Base-by-base conservation (phyloP, 35 echinoderm and acorn worm species). In the Eucidaris tribuloides region DNA sequence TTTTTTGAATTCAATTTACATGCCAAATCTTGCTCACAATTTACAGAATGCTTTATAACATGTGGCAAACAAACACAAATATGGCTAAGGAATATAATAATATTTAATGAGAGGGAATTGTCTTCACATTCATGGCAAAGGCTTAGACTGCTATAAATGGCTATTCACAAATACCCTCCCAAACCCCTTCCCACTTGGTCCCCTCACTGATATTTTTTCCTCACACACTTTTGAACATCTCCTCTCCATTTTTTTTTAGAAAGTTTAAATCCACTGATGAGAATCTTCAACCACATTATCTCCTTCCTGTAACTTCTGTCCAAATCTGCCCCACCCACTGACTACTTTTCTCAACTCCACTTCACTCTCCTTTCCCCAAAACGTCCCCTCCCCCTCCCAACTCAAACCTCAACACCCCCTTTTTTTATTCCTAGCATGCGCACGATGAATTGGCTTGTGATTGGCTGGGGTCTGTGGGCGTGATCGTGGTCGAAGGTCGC, bases 401-500 rank as follows among this genome's bases (percentile, higher is more conserved):
- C 55, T 20, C 13, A 11, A 18, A 42, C 35, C 11, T 39, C 56
- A 7, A 40, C 17, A 55, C 55, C 58, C 2, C 28, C 34, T 62
- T 29, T 32, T 54, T 17, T 22, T 24, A 72, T 84, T 62, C 68
- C 44, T 76, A 94, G 87, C 92, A 94, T 56, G 86, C 85, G 76
- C 87, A 94, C 22, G 88, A 85, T 58, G 81, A 72, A 59, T 90
- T 88, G 3, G 81, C 74, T 50, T 59, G 87, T 30, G 79, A 40
- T 58, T 94, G 88, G 9, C 77, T 87, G 32, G 92, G 82, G 30
- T 94, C 83, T 76, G 92, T 85, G 7, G 92, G 86, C 23, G 86
- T 94, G 76, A 90, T 90, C 17, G 92, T 94, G 9, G 92, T 64
- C 43, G 92, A 62, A 48, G 92, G 92, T 57, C 87, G 87, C 70